Percentiles rank a stretch among this genome's conserved stretches.
These are phyloP conservation scores for Pedetes capensis DNA, from an alignment of 2,113 vertebrate species.

Conservation along the genomic window DNA sequence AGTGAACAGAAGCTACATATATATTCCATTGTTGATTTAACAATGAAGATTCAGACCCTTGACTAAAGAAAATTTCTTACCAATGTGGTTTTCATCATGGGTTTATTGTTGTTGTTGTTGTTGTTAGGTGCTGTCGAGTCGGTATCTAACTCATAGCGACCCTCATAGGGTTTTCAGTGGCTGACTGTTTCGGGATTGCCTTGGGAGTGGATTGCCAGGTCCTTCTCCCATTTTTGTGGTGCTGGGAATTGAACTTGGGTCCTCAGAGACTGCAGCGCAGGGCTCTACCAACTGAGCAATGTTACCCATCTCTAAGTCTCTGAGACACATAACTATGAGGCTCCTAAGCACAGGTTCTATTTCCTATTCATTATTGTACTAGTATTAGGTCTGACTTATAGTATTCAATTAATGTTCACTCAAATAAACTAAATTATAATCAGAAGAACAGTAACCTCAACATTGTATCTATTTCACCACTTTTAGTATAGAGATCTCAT, in stretches of 20 bases:
- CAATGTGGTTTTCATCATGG: conserved; percentile 19
- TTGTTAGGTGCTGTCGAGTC: too few species aligned
- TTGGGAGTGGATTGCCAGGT: too few species aligned
- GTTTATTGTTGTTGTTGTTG: conserved; percentile 45
- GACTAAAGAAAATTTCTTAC: background rate
- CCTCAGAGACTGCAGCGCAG: too few species aligned
- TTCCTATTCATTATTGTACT: background rate
- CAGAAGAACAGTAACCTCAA: background rate
- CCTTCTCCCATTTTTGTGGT: too few species aligned
- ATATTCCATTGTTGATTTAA: conserved; percentile 25
- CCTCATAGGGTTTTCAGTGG: too few species aligned
- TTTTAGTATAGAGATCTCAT: background rate
- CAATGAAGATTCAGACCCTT: background rate
- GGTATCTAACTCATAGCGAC: too few species aligned
- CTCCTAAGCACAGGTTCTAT: background rate
- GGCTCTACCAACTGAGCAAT: background rate
- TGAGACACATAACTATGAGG: background rate
- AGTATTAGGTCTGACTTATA: background rate
- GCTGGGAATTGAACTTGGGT: too few species aligned
- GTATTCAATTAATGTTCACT: background rate
- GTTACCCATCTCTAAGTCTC: background rate
- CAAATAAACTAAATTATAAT: background rate
- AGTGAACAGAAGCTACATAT: background rate
- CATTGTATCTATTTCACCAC: background rate
- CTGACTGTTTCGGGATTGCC: too few species aligned